phyloP scores from a whole-genome alignment of 2,113 vertebrate species.

The Heptranchias perlo region DNA sequence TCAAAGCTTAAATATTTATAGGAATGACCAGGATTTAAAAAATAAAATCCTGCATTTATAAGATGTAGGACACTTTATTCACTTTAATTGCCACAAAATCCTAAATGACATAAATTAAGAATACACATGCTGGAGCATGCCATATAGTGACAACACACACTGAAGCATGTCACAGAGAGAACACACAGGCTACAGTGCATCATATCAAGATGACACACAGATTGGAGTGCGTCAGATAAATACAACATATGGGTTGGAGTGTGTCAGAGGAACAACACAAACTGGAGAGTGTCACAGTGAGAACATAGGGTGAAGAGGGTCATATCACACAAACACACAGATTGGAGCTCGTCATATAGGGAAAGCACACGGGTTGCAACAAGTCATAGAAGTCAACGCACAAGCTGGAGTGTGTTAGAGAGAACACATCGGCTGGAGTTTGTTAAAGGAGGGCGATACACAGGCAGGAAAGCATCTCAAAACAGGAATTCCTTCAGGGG shows the following conservation, averaged over 20 bases:
- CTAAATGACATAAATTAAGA: constrained; percentile 21
- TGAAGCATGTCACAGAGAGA: neutral
- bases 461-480: neutral
- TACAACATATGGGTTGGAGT: neutral
- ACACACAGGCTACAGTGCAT: neutral
- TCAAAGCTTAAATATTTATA: neutral
- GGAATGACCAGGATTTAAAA: neutral
- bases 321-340: neutral
- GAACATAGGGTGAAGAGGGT: neutral
- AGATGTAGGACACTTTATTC: neutral
- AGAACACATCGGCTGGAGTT: neutral
- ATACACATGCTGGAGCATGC: neutral
- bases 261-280: neutral
- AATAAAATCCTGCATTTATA: neutral
- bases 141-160: neutral
- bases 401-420: neutral
- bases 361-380: neutral
- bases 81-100: constrained; percentile 1
- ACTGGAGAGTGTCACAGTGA: neutral
- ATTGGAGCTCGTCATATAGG: neutral
- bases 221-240: neutral
- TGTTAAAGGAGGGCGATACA: neutral
- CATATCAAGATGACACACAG: neutral
- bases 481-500: neutral
- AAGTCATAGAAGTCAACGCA: neutral